Percentiles rank a stretch among this genome's conserved stretches.
Evolutionary conservation across 1,140 invertebrate genomes (phyloP).

Genomic region (Bombus confusus): DNA sequence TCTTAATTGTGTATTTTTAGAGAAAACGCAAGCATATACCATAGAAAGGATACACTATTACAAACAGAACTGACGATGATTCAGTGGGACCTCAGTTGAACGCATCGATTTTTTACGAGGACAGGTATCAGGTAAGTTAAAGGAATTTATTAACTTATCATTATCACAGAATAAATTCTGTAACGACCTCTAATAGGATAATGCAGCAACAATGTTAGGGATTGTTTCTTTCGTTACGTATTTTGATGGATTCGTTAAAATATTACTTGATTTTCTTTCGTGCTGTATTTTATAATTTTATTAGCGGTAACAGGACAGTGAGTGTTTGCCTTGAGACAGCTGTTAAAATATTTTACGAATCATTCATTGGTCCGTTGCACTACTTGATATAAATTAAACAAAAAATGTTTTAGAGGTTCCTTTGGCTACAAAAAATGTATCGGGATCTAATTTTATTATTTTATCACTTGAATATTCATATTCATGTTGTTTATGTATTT

Average conservation of each 20-base stretch:
- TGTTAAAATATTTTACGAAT: conserved; percentile 22
- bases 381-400: neutral
- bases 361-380: too few species aligned
- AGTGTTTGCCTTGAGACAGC: neutral
- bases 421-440: neutral
- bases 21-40: neutral
- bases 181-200: neutral
- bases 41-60: conserved; percentile 13
- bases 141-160: neutral
- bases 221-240: neutral
- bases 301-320: neutral
- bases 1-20: conserved; percentile 4
- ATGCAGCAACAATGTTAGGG: too few species aligned
- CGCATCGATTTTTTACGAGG: conserved; percentile 12
- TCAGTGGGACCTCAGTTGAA: conserved; percentile 28
- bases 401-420: neutral
- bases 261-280: neutral
- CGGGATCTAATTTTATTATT: neutral
- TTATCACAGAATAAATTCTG: neutral
- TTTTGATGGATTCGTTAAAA: neutral
- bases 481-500: neutral
- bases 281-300: neutral
- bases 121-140: conserved; percentile 41
- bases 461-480: neutral
- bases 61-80: conserved; percentile 25